phyloP scores from a whole-genome alignment of 2,888 invertebrate genomes.

The Caenorhabditis imperialis region DNA sequence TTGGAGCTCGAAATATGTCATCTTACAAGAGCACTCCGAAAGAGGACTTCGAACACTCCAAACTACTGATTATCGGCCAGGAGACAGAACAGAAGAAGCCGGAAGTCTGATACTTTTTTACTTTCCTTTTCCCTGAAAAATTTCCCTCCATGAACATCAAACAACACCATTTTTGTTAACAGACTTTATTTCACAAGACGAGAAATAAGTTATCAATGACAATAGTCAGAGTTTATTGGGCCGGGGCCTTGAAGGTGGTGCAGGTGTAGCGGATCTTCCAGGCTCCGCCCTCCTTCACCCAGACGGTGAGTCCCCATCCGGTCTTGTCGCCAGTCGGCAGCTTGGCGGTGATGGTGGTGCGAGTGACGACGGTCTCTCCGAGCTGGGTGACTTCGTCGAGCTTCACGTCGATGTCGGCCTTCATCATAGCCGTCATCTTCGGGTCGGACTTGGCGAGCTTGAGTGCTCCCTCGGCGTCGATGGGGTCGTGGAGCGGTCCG shows the following conservation, averaged over 20 bases:
- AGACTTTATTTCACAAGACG: conserved; percentile 44
- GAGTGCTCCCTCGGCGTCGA: conserved; percentile 22
- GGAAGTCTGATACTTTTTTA: not conserved
- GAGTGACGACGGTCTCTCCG: conserved; percentile 47
- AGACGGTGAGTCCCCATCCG: conserved; percentile 54
- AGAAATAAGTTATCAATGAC: conserved; percentile 24
- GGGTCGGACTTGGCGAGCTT: conserved; percentile 22
- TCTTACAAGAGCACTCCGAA: no score
- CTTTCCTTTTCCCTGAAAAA: not conserved
- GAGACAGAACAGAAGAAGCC: no score
- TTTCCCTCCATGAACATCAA: not conserved
- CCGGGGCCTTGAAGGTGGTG: conserved; percentile 52
- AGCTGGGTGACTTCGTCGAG: conserved; percentile 46
- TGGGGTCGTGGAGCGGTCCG: conserved; percentile 51
- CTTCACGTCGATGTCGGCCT: conserved; percentile 36
- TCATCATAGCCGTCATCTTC: conserved; percentile 32
- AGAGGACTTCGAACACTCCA: no score
- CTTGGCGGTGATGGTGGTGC: conserved; percentile 42
- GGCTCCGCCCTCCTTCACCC: conserved; percentile 55
- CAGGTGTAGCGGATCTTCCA: conserved; percentile 58
- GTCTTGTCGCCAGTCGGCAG: conserved; percentile 47
- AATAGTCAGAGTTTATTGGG: conserved; percentile 20
- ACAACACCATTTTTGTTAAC: conserved; percentile 16
- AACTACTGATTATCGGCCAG: no score
- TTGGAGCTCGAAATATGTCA: no score